Evolutionary conservation across 2,888 invertebrate genomes (phyloP).

Genomic region (Bombylius discolor): DNA sequence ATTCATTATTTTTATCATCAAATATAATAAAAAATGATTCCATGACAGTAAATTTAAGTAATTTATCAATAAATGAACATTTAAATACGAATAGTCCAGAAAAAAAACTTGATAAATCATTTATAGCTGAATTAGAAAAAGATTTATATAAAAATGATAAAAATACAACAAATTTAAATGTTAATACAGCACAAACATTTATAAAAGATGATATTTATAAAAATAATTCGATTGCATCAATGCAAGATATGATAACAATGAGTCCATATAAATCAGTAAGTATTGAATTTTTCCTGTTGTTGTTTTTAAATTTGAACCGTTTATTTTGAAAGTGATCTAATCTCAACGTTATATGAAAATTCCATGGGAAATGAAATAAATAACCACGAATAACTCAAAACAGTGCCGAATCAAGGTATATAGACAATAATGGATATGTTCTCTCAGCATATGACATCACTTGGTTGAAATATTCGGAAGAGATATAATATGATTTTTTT

Average conservation of each 20-base stretch:
- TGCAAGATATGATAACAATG: slow-evolving; percentile 1
- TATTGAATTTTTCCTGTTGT: not conserved
- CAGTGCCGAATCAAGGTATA: too few species aligned
- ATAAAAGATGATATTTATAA: slow-evolving; percentile 29
- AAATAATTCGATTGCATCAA: slow-evolving; percentile 19
- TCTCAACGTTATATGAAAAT: too few species aligned
- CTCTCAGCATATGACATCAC: too few species aligned
- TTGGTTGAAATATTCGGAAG: too few species aligned
- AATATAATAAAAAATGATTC: slow-evolving; percentile 17
- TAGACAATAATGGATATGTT: too few species aligned
- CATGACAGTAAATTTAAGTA: slow-evolving; percentile 26
- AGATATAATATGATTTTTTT: too few species aligned
- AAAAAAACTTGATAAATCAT: slow-evolving; percentile 43
- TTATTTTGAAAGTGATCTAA: too few species aligned
- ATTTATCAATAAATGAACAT: slow-evolving; percentile 23
- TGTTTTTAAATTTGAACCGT: too few species aligned
- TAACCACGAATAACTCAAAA: too few species aligned
- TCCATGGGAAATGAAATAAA: too few species aligned
- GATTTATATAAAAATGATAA: slow-evolving; percentile 36
- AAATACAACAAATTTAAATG: slow-evolving; percentile 29
- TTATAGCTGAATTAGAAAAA: slow-evolving; percentile 53
- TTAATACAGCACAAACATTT: slow-evolving; percentile 31
- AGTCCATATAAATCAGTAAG: slow-evolving; percentile 1
- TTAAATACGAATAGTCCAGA: slow-evolving; percentile 18
- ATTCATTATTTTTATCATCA: not conserved